Percentiles rank a stretch among this genome's conserved stretches.
Evolutionary conservation across 2,888 invertebrate genomes (phyloP).

Genomic region (Eupsilia transversa): DNA sequence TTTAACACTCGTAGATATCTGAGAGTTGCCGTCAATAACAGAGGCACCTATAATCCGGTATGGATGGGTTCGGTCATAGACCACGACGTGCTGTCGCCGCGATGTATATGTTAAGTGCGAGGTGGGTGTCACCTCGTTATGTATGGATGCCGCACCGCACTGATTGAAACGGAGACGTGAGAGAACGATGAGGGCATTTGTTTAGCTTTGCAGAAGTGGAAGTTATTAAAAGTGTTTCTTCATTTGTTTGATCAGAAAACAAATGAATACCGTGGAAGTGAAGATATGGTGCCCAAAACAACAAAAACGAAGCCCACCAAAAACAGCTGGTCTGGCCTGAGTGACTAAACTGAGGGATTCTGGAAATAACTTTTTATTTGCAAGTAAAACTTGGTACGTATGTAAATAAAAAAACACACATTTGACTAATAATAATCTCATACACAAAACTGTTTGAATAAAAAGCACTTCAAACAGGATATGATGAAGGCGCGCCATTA

Average conservation of each 20-base stretch:
- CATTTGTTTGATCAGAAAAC: background rate
- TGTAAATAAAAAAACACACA: background rate
- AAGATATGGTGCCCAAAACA: background rate
- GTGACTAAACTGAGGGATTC: background rate
- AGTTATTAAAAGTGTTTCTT: background rate
- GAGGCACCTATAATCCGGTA: background rate
- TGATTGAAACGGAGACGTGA: conserved; percentile 34
- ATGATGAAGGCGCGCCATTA: conserved; percentile 28
- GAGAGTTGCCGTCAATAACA: too few relatives aligned
- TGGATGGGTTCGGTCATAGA: conserved; percentile 21
- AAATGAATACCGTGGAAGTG: background rate
- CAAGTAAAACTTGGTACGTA: background rate
- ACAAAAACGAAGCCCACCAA: background rate
- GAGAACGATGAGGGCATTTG: background rate
- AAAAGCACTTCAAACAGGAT: conserved; percentile 19
- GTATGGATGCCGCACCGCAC: conserved; percentile 29
- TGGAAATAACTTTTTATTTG: background rate
- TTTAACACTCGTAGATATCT: too few relatives aligned
- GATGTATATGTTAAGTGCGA: background rate
- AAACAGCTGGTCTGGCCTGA: background rate
- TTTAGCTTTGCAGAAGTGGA: background rate
- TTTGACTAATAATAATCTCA: background rate
- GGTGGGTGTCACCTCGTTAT: background rate
- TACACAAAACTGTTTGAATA: background rate
- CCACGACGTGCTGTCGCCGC: conserved; percentile 8